Conservation (phyloP, 2,113 vertebrate genomes). For the Zosterops borbonicus region DNA sequence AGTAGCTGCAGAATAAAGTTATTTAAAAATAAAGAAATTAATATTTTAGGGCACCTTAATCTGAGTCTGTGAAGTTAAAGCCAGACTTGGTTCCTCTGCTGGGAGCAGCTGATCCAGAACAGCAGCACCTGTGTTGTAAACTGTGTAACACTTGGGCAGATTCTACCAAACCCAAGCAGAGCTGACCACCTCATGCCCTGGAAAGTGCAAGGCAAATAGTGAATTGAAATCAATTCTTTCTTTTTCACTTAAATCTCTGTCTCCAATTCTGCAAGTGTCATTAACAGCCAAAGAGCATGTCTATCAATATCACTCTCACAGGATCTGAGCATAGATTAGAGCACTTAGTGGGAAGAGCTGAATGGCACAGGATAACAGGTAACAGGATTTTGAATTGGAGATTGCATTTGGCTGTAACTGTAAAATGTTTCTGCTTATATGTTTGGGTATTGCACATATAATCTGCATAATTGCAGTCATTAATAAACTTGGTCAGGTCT, state of each 20-base stretch:
- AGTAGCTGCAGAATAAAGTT: neutral
- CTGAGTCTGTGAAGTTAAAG: neutral
- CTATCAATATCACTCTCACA: neutral
- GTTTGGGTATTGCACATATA: neutral
- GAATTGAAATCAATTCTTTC: neutral
- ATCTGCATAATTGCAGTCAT: neutral
- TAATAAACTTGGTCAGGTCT: neutral
- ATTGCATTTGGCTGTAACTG: neutral
- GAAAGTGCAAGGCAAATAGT: neutral
- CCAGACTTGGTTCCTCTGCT: neutral
- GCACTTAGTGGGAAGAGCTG: neutral
- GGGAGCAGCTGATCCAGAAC: neutral
- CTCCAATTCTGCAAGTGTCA: neutral
- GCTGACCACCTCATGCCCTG: too few relatives aligned
- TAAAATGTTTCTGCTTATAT: neutral
- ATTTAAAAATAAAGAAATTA: neutral
- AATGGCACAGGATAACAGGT: neutral
- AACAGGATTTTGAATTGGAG: neutral
- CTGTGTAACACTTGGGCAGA: neutral
- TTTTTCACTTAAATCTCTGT: neutral
- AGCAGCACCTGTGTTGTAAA: neutral
- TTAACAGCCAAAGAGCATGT: neutral
- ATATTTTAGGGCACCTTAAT: neutral
- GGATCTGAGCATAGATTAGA: neutral
- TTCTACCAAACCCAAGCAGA: neutral